These are phyloP conservation scores for Tridacna crocea DNA, from an alignment of 2,888 invertebrate species.

Conservation along the genomic window DNA sequence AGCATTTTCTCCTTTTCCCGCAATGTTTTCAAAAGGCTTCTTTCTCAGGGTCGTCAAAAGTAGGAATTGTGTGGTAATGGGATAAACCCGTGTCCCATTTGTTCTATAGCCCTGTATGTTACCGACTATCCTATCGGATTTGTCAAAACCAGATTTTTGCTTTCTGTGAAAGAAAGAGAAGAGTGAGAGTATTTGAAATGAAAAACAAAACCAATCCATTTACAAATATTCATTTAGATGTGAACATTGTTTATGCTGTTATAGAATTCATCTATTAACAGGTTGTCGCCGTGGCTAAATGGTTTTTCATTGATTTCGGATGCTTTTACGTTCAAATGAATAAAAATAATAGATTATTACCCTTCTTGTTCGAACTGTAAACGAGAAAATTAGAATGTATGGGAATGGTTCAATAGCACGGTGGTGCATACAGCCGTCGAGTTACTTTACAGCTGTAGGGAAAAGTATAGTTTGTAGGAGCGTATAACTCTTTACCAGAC, in stretches of 20 bases:
- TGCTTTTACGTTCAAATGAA: slow-evolving; percentile 13
- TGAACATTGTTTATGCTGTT: slow-evolving; percentile 18
- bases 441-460: too few relatives aligned
- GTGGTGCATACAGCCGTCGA: too few relatives aligned
- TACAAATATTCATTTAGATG: slow-evolving; percentile 23
- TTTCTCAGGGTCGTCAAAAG: too few relatives aligned
- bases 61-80: too few relatives aligned
- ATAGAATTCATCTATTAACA: slow-evolving; percentile 13
- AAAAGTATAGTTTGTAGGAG: too few relatives aligned
- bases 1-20: too few relatives aligned
- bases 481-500: too few relatives aligned
- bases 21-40: too few relatives aligned
- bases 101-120: too few relatives aligned
- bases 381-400: slow-evolving; percentile 5
- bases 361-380: slow-evolving; percentile 1
- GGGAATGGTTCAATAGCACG: not conserved
- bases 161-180: not conserved
- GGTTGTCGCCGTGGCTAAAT: slow-evolving; percentile 3
- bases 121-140: too few relatives aligned
- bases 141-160: too few relatives aligned
- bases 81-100: too few relatives aligned
- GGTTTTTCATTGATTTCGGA: slow-evolving; percentile 22
- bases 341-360: slow-evolving; percentile 14
- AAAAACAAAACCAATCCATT: not conserved
- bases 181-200: not conserved